These are phyloP conservation scores for Acanthosepion pharaonis DNA, from an alignment of 2,888 invertebrate species.

Conservation along the genomic window DNA sequence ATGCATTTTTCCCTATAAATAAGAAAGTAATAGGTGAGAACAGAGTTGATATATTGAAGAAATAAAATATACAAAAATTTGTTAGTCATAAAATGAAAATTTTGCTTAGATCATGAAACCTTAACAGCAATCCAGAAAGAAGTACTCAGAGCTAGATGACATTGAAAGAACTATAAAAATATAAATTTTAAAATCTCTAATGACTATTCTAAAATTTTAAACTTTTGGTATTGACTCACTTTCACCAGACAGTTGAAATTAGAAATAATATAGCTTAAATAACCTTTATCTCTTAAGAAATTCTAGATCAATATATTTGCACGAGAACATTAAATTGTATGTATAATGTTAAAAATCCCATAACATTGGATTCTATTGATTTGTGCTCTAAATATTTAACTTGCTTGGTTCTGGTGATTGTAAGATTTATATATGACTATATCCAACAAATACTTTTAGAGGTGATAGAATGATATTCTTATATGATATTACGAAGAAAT, in stretches of 20 bases:
- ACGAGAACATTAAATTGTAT: not conserved
- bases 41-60: not conserved
- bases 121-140: not conserved
- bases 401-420: not conserved
- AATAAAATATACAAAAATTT: not conserved
- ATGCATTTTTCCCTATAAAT: not conserved
- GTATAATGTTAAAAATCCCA: not conserved
- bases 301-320: constrained; percentile 1
- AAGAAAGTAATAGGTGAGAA: not conserved
- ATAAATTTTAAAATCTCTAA: not conserved
- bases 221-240: not conserved
- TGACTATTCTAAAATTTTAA: not conserved
- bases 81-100: not conserved
- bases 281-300: not conserved
- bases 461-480: not conserved
- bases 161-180: not conserved
- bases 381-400: not conserved
- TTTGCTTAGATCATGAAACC: not conserved
- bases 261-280: not conserved
- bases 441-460: not conserved
- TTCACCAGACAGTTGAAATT: not conserved
- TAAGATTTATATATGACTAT: not conserved
- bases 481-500: not conserved
- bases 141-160: not conserved
- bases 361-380: constrained; percentile 15